Evolutionary conservation across 2,797 vertebrate genomes (phyloP), one percentile per base, ranked within the genome.

Genomic region (Coendou prehensilis): DNA sequence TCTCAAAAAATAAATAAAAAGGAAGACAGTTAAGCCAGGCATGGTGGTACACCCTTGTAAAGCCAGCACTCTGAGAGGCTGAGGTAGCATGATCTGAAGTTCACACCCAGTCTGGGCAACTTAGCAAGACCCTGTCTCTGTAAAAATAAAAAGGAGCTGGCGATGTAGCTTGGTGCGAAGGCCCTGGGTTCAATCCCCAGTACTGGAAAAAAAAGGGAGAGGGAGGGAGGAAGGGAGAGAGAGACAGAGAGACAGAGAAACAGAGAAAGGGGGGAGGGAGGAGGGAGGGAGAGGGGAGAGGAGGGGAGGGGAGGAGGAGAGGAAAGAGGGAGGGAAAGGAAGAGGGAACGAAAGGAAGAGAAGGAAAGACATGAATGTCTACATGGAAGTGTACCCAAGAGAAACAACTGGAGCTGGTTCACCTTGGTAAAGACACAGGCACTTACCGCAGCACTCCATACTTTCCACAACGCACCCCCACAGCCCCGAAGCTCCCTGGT

Each of bases 201-300:
- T 13, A 73, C 9, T 73, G 41, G 37, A 2, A 41, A 41, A 45
- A 73, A 73, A 22, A 18, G 67, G 17, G 2, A n/a, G 64, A 8
- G 61, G 13, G 28, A 30, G 57, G 57, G 15, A 20, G 57, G 57
- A 6, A 8, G 20, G 28, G 5, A 17, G 0, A 17, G 54, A 56
- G 3, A 13, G 54, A 56, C 37, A 15, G 54, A 56, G 14, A 15
- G 14, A 59, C 4, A 23, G 8, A 23, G 8, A 23, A 8, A 23
- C 6, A 18, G 4, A 23, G 22, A 6, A 4, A 59, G 7, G 9
- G 22, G 15, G 6, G 9, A 23, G 8, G 9, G 8, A 23, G 8
- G 57, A 59, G 22, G 22, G 57, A 23, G 8, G 22, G 57, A 52
- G 52, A 41, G 37, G 37, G 37, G 37, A 41, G 37, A 41, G 37